Percentiles rank a stretch among this genome's conserved stretches.
Evolutionary conservation across 1,140 invertebrate genomes (phyloP).

Genomic region (Drosophila equinoxialis): DNA sequence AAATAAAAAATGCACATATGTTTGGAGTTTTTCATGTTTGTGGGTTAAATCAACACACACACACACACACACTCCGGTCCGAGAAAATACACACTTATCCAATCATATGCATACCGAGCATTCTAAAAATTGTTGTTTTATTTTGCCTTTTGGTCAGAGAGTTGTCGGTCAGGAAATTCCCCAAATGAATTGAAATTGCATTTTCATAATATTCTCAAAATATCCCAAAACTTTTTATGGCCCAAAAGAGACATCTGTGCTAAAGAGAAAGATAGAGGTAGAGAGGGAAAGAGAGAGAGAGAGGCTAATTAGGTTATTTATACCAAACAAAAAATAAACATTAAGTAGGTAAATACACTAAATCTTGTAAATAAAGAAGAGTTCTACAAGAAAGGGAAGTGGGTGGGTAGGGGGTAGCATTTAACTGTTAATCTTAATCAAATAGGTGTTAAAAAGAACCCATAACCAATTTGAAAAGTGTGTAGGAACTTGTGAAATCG

Average conservation of each 20-base stretch:
- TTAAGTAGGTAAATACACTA: background rate
- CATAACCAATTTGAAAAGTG: background rate
- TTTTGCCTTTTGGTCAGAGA: background rate
- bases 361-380: background rate
- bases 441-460: no score
- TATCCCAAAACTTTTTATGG: background rate
- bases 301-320: no score
- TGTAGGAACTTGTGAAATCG: background rate
- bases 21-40: conserved; percentile 52
- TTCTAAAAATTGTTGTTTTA: no score
- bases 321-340: background rate
- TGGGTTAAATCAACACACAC: conserved; percentile 66
- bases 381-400: no score
- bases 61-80: conserved; percentile 14
- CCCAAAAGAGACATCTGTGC: background rate
- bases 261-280: no score
- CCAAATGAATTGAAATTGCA: background rate
- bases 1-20: conserved; percentile 64
- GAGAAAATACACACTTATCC: background rate
- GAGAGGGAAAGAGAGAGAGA: no score
- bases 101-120: background rate
- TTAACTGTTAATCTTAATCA: no score
- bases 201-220: background rate
- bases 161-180: background rate
- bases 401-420: no score